Conservation (phyloP, 2,113 vertebrate genomes). For the Coracopsis vasa region DNA sequence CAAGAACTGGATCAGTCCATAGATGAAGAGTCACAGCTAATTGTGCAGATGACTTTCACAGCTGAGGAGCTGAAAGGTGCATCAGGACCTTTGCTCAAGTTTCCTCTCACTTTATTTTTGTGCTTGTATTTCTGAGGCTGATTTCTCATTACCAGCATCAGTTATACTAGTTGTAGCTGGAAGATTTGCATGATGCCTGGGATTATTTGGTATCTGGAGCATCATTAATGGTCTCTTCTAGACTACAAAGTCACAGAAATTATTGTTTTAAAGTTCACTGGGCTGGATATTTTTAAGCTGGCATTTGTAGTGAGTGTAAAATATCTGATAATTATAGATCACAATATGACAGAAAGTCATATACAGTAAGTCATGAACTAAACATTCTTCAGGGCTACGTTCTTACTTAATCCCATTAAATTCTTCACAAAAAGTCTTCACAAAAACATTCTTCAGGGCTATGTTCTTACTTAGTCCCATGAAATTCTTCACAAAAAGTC, state of each 20-base stretch:
- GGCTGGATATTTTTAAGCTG: neutral
- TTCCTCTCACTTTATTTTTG: neutral
- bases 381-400: neutral
- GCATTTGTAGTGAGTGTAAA: neutral
- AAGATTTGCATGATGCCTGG: neutral
- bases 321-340: neutral
- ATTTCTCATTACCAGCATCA: neutral
- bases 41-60: neutral
- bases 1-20: neutral
- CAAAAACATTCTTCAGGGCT: neutral
- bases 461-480: neutral
- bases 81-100: neutral
- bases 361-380: neutral
- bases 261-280: neutral
- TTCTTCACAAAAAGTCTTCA: neutral
- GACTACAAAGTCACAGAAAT: neutral
- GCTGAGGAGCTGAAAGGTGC: neutral
- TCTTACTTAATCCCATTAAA: neutral
- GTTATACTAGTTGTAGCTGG: neutral
- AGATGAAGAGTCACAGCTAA: neutral
- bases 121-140: neutral
- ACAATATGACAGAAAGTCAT: neutral
- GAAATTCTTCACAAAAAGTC: neutral
- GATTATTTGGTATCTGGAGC: neutral
- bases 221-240: neutral